A percentile compares a stretch with the other conserved stretches of the same genome.
Evolutionary conservation across 2,113 vertebrate species (phyloP).

Genomic region (Erythrolamprus reginae): DNA sequence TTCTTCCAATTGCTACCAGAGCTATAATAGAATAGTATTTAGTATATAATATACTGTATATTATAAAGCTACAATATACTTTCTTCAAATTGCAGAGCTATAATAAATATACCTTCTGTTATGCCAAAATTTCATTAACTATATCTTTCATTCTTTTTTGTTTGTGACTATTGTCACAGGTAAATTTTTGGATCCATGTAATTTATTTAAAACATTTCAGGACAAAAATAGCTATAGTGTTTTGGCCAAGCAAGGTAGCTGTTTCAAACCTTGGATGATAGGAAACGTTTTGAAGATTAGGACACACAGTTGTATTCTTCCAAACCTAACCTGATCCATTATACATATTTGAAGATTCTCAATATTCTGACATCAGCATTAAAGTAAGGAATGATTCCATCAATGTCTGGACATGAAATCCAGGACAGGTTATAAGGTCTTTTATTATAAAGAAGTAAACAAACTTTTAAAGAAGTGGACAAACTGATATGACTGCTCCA

Average conservation of each 20-base stretch:
- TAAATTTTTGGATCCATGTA: neutral
- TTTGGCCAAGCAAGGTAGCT: neutral
- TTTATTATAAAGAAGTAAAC: neutral
- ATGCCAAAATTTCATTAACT: neutral
- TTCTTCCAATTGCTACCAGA: neutral
- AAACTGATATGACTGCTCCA: neutral
- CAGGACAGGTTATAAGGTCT: neutral
- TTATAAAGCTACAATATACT: too few relatives aligned
- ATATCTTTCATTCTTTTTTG: neutral
- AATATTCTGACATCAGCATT: neutral
- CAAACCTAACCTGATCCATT: neutral
- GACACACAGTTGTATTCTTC: neutral
- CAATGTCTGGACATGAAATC: neutral
- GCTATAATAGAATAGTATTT: neutral
- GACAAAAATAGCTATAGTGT: neutral
- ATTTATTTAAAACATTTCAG: neutral
- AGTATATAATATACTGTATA: too few relatives aligned
- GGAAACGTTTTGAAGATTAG: neutral
- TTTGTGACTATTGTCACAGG: neutral
- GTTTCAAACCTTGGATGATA: neutral
- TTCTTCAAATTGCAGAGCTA: too few relatives aligned
- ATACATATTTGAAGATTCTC: neutral
- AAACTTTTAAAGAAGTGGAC: neutral
- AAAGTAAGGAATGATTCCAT: neutral
- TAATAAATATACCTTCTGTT: neutral